Evolutionary conservation across 2,797 vertebrate genomes (phyloP).

Genomic region (Enteromius viviparus): DNA sequence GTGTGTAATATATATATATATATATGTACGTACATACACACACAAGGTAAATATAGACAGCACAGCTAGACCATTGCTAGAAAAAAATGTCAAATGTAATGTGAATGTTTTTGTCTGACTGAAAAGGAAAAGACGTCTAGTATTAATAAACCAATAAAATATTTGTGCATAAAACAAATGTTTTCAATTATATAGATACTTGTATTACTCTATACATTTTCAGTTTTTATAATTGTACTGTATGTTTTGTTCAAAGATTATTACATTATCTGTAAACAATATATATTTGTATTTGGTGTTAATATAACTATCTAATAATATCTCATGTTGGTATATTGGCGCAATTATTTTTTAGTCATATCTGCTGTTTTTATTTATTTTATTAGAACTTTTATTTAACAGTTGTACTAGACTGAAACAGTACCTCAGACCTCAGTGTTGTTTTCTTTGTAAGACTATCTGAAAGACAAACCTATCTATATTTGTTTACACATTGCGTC

Average conservation of each 20-base stretch:
- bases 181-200: too few relatives aligned
- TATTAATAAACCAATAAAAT: not conserved
- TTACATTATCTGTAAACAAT: not conserved
- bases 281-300: not conserved
- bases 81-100: not conserved
- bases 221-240: not conserved
- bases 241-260: not conserved
- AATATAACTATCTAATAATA: not conserved
- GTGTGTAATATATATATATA: too few relatives aligned
- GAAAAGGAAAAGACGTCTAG: not conserved
- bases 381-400: not conserved
- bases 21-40: too few relatives aligned
- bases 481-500: not conserved
- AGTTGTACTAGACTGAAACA: not conserved
- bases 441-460: not conserved
- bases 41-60: too few relatives aligned
- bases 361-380: not conserved
- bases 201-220: not conserved
- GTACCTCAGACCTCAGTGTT: not conserved
- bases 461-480: not conserved
- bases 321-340: not conserved
- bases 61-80: not conserved
- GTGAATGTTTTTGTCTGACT: too few relatives aligned
- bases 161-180: too few relatives aligned
- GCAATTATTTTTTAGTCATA: not conserved